Percentiles rank a stretch among this genome's conserved stretches.
Evolutionary conservation across 2,797 vertebrate species (phyloP).

Genomic region (Chromis chromis): DNA sequence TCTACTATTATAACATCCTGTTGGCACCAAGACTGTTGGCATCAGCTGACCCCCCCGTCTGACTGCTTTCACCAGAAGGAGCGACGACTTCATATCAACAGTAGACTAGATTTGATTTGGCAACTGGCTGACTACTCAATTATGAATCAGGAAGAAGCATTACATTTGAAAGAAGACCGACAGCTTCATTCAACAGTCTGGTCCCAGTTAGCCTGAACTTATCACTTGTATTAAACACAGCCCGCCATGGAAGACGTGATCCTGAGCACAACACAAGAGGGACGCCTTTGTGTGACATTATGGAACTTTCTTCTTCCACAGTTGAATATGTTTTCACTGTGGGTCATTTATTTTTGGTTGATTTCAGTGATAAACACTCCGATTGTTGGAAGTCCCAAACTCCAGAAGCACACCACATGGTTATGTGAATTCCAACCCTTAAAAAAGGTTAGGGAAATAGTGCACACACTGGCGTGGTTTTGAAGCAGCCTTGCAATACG

Average conservation of each 20-base stretch:
- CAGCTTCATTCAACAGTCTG: slow-evolving; percentile 64
- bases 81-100: slow-evolving; percentile 56
- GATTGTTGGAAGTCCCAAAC: slow-evolving; percentile 74
- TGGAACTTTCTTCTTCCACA: slow-evolving; percentile 38
- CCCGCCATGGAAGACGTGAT: slow-evolving; percentile 49
- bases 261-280: slow-evolving; percentile 32
- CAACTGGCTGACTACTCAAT: slow-evolving; percentile 45
- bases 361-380: slow-evolving; percentile 75
- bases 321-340: slow-evolving; percentile 62
- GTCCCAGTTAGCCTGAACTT: slow-evolving; percentile 61
- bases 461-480: slow-evolving; percentile 81
- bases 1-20: slow-evolving; percentile 78
- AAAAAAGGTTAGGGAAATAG: slow-evolving; percentile 74
- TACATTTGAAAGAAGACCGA: slow-evolving; percentile 53
- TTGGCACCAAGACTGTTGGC: slow-evolving; percentile 70
- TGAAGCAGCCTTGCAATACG: slow-evolving; percentile 81
- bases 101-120: slow-evolving; percentile 63
- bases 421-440: slow-evolving; percentile 80
- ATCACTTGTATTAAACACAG: slow-evolving; percentile 67
- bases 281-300: slow-evolving; percentile 48
- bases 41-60: slow-evolving; percentile 62
- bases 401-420: slow-evolving; percentile 80
- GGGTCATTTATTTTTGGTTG: slow-evolving; percentile 70
- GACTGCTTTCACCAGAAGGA: slow-evolving; percentile 41
- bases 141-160: slow-evolving; percentile 63